A percentile compares a stretch with the other conserved stretches of the same genome.
phyloP scores from a whole-genome alignment of 2,113 vertebrate species.

The Prionailurus bengalensis region DNA sequence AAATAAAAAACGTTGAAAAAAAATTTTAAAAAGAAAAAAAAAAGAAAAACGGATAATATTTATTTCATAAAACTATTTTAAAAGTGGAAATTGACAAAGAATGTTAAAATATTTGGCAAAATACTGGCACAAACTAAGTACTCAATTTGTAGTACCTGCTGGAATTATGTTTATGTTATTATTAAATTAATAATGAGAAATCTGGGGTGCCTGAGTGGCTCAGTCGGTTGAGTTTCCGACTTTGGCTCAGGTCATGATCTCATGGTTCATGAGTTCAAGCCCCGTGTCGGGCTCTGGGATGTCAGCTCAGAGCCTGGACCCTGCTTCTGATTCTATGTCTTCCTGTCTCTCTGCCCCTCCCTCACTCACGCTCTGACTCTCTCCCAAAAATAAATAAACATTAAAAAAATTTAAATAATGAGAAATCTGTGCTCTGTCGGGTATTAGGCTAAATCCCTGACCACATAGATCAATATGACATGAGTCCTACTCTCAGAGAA shows the following conservation, averaged over 20 bases:
- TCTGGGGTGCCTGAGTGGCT: background rate
- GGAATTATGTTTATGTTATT: background rate
- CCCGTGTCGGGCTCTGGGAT: too few relatives aligned
- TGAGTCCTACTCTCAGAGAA: background rate
- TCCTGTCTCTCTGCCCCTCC: too few relatives aligned
- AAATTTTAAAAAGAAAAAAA: background rate
- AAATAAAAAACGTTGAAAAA: too few relatives aligned
- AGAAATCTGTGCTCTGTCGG: background rate
- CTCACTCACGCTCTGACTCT: too few relatives aligned
- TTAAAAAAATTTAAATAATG: background rate
- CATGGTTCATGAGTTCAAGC: too few relatives aligned
- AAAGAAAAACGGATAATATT: background rate
- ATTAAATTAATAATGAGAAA: background rate
- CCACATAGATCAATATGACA: background rate
- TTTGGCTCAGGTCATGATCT: too few relatives aligned
- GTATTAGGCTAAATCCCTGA: background rate
- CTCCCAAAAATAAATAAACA: too few relatives aligned
- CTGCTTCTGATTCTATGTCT: too few relatives aligned
- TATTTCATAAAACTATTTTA: constrained; percentile 4
- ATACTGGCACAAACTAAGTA: background rate
- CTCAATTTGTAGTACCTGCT: background rate
- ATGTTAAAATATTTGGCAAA: constrained; percentile 2
- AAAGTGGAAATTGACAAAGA: background rate
- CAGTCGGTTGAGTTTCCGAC: too few relatives aligned
- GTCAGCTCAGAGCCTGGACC: too few relatives aligned